Conservation (phyloP, 2,888 invertebrate species). For the Neria commutata region DNA sequence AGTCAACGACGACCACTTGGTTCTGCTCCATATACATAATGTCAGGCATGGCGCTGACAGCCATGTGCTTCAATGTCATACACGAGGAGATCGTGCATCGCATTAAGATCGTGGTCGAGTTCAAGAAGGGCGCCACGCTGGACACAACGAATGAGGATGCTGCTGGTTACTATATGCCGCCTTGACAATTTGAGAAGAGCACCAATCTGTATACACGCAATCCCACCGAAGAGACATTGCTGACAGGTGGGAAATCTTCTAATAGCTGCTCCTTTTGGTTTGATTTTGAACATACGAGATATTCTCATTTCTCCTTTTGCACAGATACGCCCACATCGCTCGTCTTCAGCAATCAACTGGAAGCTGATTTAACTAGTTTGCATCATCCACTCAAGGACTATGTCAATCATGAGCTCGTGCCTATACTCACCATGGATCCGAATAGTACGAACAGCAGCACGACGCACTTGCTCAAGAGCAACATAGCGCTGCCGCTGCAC, state of each 20-base stretch:
- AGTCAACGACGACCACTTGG: constrained; percentile 76
- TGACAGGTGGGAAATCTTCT: constrained; percentile 61
- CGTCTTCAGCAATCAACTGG: constrained; percentile 47
- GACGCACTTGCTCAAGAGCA: constrained; percentile 34
- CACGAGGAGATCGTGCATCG: constrained; percentile 88
- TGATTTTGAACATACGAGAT: too few species aligned
- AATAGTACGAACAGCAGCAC: constrained; percentile 44
- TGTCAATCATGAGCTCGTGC: constrained; percentile 61
- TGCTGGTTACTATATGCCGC: constrained; percentile 53
- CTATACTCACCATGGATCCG: constrained; percentile 61
- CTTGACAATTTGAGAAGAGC: constrained; percentile 60
- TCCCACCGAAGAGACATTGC: constrained; percentile 67
- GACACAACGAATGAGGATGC: constrained; percentile 45
- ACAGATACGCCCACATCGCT: constrained; percentile 65
- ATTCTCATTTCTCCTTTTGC: background rate
- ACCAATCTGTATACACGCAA: constrained; percentile 64
- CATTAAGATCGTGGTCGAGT: constrained; percentile 68
- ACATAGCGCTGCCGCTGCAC: constrained; percentile 27
- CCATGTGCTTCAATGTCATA: constrained; percentile 89
- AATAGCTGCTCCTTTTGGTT: too few species aligned
- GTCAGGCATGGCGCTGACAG: constrained; percentile 84
- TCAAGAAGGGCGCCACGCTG: constrained; percentile 50
- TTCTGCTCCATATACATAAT: constrained; percentile 88
- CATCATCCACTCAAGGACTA: constrained; percentile 60
- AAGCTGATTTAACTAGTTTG: constrained; percentile 47